Base-by-base conservation (phyloP, 1,140 invertebrate species). In the Agrypnia vestita region DNA sequence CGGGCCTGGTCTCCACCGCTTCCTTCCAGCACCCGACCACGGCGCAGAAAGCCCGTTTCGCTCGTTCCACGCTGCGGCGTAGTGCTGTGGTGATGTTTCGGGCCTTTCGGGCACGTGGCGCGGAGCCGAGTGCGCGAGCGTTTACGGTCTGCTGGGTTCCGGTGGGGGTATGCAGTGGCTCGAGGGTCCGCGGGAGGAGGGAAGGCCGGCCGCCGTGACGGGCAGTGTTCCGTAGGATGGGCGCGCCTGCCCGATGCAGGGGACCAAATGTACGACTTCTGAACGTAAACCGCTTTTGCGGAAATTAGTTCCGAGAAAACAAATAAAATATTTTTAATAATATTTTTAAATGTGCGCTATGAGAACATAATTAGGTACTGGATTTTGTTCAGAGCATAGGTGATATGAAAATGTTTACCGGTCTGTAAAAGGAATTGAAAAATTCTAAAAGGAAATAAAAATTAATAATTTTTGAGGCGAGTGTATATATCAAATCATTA, bases 171-270 rank as follows among this genome's bases (percentile, higher is more conserved):
- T 47, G 71, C 71, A 55, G 71, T 59, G 71, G 9, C 9, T 51
- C 21, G 67, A 73, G 49, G 71, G 46, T 25, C 46, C 15, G 13
- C 21, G 47, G 44, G 51, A 46, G 51, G 75, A 51, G 59, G 61
- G 59, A n/a, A 17, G 62, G 12, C 49, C 76, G 71, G 62, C 76
- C 62, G 64, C 77, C 77, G 77, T 72, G 77, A 79, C 77, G 77
- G 44, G 46, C 77, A 79, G 17, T 35, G 77, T 79, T 79, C 77
- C 77, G 69, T 59, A 73, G 77, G 53, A 73, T 79, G 77, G 44
- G 69, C 77, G 77, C 77, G 55, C 35, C 69, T 56, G 67, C 77
- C 67, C 11, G 7, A 15, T 11, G n/a, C 76, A 78, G 76, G 13
- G 76, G 12, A 49, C 49, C 21, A 69, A 78, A 55, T 69, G 76